Evolutionary conservation across 1,140 invertebrate genomes (phyloP).

Genomic region (Procambarus virginalis): DNA sequence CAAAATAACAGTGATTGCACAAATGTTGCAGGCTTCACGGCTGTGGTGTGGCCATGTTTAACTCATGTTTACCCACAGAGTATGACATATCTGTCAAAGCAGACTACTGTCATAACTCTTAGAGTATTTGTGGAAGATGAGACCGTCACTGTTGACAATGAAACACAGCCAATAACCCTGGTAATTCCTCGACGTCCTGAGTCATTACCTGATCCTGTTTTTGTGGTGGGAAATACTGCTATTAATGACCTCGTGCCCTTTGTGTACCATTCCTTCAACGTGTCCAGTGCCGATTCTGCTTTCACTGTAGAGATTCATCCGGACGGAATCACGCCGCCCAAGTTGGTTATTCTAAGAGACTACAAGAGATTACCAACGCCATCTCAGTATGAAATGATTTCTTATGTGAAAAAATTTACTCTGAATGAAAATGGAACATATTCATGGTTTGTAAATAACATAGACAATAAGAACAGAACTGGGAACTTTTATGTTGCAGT

Average conservation of each 20-base stretch:
- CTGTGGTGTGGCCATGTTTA: slow-evolving; percentile 32
- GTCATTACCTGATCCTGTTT: slow-evolving; percentile 7
- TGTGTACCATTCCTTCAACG: slow-evolving; percentile 33
- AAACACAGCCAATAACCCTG: slow-evolving; percentile 8
- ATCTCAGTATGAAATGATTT: slow-evolving; percentile 20
- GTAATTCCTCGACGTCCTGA: slow-evolving; percentile 12
- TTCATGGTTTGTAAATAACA: slow-evolving; percentile 16
- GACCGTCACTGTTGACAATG: slow-evolving; percentile 6
- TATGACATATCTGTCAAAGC: background rate
- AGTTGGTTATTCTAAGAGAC: slow-evolving; percentile 28
- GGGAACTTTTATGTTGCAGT: slow-evolving; percentile 29
- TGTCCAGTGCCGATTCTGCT: slow-evolving; percentile 6
- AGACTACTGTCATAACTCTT: background rate
- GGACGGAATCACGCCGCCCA: background rate
- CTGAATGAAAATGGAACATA: slow-evolving; percentile 15
- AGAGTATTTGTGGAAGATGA: background rate
- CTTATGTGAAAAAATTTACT: background rate
- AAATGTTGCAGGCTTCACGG: background rate
- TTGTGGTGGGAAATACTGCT: background rate
- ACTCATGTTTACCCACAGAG: slow-evolving; percentile 19
- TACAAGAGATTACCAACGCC: slow-evolving; percentile 41
- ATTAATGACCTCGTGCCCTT: slow-evolving; percentile 11
- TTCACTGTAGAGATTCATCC: slow-evolving; percentile 18
- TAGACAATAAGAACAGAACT: slow-evolving; percentile 38
- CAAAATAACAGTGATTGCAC: background rate